These are phyloP conservation scores for Tyrannus savana DNA, from an alignment of 2,113 vertebrate genomes.

Conservation along the genomic window DNA sequence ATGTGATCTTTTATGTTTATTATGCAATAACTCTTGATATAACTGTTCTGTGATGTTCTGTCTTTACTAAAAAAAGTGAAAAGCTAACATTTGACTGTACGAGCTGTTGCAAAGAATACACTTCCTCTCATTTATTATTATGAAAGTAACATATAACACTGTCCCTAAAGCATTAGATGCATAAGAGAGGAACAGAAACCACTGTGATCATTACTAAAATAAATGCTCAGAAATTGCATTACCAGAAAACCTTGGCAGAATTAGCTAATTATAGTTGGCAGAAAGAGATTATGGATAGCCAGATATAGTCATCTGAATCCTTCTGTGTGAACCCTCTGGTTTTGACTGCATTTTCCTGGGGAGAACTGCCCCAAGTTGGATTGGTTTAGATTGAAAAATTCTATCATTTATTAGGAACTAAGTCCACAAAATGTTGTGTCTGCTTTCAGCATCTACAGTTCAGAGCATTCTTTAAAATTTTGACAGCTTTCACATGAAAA, in stretches of 20 bases:
- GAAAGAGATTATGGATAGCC: background rate
- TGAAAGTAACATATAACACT: background rate
- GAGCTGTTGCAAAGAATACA: background rate
- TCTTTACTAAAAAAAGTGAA: background rate
- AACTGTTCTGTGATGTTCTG: background rate
- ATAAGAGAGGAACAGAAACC: slow-evolving; percentile 12
- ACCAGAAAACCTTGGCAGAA: slow-evolving; percentile 43
- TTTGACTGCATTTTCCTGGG: background rate
- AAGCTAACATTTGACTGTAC: background rate
- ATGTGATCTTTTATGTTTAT: background rate
- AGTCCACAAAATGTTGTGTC: background rate
- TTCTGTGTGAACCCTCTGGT: background rate
- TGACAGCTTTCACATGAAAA: background rate
- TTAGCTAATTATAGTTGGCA: slow-evolving; percentile 30
- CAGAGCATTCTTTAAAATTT: background rate
- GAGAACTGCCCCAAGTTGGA: background rate
- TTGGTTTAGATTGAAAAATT: background rate
- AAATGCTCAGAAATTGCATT: slow-evolving; percentile 39
- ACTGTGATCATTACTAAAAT: slow-evolving; percentile 30
- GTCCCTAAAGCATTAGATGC: background rate
- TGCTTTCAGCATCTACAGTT: background rate
- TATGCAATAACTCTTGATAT: background rate
- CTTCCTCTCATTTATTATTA: slow-evolving; percentile 26
- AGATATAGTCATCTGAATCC: background rate
- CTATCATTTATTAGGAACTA: background rate